Conservation (phyloP, 1,140 invertebrate species). For the Macrocentrus cingulum region DNA sequence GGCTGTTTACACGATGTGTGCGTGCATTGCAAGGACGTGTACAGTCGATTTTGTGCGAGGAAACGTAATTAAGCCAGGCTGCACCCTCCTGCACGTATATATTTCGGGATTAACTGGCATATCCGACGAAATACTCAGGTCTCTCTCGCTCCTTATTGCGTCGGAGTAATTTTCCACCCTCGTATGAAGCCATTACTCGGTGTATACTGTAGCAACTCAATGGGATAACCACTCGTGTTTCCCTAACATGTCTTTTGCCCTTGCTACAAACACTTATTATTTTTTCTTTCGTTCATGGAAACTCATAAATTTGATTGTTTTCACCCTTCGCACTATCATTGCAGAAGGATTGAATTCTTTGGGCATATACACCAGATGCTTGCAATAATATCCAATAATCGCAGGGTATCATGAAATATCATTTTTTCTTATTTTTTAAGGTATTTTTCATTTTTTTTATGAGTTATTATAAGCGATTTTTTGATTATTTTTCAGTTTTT, state of each 20-base stretch:
- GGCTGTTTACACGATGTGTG: not conserved
- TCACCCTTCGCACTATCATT: too few species aligned
- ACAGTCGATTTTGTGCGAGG: conserved; percentile 30
- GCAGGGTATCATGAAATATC: too few species aligned
- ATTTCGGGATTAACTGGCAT: conserved; percentile 30
- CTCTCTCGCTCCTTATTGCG: conserved; percentile 27
- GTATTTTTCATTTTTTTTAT: too few species aligned
- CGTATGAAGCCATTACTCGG: conserved; percentile 26
- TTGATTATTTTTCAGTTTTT: too few species aligned
- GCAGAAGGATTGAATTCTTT: too few species aligned
- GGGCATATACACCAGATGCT: too few species aligned
- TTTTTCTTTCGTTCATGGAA: too few species aligned
- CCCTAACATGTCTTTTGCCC: not conserved
- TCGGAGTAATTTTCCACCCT: conserved; percentile 32
- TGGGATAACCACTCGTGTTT: conserved; percentile 18
- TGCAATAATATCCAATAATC: too few species aligned
- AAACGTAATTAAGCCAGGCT: conserved; percentile 33
- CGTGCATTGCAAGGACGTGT: conserved; percentile 5
- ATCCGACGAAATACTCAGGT: conserved; percentile 19
- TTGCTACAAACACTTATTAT: not conserved
- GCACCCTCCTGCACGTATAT: conserved; percentile 13
- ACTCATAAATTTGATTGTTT: too few species aligned
- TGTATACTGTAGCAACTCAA: conserved; percentile 4
- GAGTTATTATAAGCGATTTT: too few species aligned
- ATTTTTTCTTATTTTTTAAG: too few species aligned